These are phyloP conservation scores for Didymodactylos carnosus DNA, from an alignment of 2,888 invertebrate genomes.

Conservation along the genomic window DNA sequence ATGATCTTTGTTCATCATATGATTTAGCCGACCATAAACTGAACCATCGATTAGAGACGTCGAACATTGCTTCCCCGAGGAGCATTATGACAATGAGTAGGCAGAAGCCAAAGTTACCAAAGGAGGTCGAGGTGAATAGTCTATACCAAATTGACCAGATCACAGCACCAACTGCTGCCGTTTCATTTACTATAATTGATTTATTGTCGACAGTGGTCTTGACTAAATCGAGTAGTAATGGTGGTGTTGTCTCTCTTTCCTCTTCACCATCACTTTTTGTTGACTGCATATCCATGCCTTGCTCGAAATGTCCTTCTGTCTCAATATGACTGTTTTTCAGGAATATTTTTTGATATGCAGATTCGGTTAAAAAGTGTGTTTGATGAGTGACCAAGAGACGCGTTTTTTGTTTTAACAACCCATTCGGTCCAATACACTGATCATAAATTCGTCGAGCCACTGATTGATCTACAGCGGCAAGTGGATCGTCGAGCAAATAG, in stretches of 20 bases:
- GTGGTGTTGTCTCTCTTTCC: background rate
- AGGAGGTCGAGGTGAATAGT: background rate
- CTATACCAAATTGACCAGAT: background rate
- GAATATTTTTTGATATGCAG: conserved; percentile 24
- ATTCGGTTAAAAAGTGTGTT: conserved; percentile 45
- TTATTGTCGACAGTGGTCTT: background rate
- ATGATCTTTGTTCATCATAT: background rate
- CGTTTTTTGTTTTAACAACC: conserved; percentile 48
- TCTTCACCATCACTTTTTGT: background rate
- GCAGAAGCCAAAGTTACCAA: background rate
- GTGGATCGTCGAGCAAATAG: conserved; percentile 68
- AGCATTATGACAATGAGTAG: background rate
- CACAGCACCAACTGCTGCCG: background rate
- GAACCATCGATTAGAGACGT: background rate
- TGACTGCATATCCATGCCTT: background rate
- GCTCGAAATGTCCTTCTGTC: background rate
- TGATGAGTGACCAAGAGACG: conserved; percentile 63
- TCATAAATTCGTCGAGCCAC: conserved; percentile 47
- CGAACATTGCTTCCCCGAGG: background rate
- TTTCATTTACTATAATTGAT: background rate
- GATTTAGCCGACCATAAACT: background rate
- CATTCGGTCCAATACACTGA: conserved; percentile 35
- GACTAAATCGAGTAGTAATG: background rate
- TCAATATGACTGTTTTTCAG: background rate
- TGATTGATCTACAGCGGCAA: conserved; percentile 72